Evolutionary conservation across 2,797 vertebrate species (phyloP).

Genomic region (Thripadectes ignobilis): DNA sequence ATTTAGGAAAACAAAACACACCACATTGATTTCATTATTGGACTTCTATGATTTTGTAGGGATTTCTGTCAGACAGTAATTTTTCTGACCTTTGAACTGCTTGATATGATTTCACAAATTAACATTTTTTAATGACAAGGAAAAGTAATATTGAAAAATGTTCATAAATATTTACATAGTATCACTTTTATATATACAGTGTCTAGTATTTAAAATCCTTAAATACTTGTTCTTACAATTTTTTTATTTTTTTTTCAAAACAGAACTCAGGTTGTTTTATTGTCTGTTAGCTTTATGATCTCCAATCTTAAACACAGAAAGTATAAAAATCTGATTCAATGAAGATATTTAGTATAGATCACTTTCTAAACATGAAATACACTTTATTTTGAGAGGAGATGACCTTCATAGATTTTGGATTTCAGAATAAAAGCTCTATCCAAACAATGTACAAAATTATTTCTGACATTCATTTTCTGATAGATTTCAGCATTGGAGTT

Average conservation of each 20-base stretch:
- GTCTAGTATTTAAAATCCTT: neutral
- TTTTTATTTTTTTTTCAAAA: neutral
- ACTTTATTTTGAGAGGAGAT: neutral
- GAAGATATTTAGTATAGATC: neutral
- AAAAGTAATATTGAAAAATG: neutral
- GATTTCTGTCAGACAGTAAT: neutral
- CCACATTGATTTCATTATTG: neutral
- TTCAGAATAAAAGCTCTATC: neutral
- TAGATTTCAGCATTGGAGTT: neutral
- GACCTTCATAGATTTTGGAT: neutral
- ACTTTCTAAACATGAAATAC: neutral
- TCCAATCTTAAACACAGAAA: neutral
- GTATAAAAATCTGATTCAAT: neutral
- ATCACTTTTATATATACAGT: neutral
- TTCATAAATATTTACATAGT: neutral
- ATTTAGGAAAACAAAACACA: neutral
- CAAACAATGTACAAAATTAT: neutral
- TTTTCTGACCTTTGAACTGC: neutral
- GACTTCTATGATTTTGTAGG: neutral
- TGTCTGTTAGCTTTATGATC: neutral
- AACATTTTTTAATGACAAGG: neutral
- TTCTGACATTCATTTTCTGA: neutral
- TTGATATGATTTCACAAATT: neutral
- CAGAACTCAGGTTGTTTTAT: neutral
- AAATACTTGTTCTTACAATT: neutral